phyloP scores from a whole-genome alignment of 1,140 invertebrate species.

The Ridgeia piscesae region DNA sequence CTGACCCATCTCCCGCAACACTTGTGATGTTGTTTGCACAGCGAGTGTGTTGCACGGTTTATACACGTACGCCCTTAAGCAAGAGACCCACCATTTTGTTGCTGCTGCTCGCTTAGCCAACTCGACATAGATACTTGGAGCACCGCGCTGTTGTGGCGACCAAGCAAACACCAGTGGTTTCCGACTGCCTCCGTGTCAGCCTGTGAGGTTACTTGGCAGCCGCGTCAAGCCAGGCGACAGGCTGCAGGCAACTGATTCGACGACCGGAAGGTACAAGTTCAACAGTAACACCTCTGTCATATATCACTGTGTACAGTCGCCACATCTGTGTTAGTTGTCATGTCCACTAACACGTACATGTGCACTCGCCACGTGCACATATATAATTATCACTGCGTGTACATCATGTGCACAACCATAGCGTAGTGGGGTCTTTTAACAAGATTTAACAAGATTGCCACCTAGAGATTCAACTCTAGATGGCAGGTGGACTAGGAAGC shows the following conservation, averaged over 20 bases:
- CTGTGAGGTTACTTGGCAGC: background rate
- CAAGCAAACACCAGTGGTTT: background rate
- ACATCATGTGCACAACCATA: background rate
- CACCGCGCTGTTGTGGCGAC: background rate
- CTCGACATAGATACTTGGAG: background rate
- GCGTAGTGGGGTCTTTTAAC: too few relatives aligned
- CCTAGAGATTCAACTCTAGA: too few relatives aligned
- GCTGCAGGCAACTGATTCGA: background rate
- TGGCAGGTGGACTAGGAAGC: too few relatives aligned
- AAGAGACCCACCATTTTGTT: background rate
- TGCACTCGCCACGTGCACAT: too few relatives aligned
- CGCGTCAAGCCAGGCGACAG: background rate
- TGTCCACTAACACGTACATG: too few relatives aligned
- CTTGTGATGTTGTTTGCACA: background rate
- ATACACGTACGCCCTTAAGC: background rate
- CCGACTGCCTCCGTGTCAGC: background rate
- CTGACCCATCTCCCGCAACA: background rate
- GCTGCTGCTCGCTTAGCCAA: background rate
- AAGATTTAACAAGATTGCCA: too few relatives aligned
- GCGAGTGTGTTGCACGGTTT: background rate
- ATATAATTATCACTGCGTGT: background rate
- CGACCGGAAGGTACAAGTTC: background rate
- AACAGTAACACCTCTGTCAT: background rate
- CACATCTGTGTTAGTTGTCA: background rate
- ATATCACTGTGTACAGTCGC: background rate